Evolutionary conservation across 2,888 invertebrate genomes (phyloP), one percentile per base, ranked within the genome.

Genomic region (Epinotia ramella): DNA sequence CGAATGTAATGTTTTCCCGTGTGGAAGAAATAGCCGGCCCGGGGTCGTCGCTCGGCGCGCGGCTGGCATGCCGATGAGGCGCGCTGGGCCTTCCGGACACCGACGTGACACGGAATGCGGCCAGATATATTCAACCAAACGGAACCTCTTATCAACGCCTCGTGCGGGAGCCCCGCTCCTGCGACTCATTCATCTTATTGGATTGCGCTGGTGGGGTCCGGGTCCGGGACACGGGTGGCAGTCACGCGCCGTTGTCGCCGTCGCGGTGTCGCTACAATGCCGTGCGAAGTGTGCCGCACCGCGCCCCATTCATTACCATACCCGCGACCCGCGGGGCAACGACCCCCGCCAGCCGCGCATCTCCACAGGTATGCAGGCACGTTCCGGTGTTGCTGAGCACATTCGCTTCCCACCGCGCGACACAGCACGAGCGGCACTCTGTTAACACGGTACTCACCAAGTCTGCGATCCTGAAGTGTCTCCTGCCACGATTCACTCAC

Each of bases 241-340:
- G 40, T 40, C 40, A 73, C 53, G 59, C 44, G 62, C 73, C 64
- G 74, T 64, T 63, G 53, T 28, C 46, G 60, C 40, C 68, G 65
- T 73, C 69, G 44, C 74, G 64, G 28, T 24, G 67, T 57, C 20
- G 73, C 64, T 64, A 69, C 67, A 60, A 46, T 59, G 57, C 62
- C 73, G 73, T 69, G 73, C 64, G 73, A 74, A 74, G 73, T 73
- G 68, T 74, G 46, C 67, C 64, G 64, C 40, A 24, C 28, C 72
- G 49, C 71, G 59, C 57, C 57, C 73, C 69, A 74, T 74, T 74
- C 73, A 70, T 73, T 65, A 66, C 63, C 64, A 44, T 65, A 62
- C 66, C 60, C 40, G 53, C 68, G 63, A 67, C 68, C 73, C 66
- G 76, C 57, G 46, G 73, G 67, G 67, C 73, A 73, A 74, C 63